phyloP scores from a whole-genome alignment of 23 tunicate genomes.

The Ciona savignyi region DNA sequence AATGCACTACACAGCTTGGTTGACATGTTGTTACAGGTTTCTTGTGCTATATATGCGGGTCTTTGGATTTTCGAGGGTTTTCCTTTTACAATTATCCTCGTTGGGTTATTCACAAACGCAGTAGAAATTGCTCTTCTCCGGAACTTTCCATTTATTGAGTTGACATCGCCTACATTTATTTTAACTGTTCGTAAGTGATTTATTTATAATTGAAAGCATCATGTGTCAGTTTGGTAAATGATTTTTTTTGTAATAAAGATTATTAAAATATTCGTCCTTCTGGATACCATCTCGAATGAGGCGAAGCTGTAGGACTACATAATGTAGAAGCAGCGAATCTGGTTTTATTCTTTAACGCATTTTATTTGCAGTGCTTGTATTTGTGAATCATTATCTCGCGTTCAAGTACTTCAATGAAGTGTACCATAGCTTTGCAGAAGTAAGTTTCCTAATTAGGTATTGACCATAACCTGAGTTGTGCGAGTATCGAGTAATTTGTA shows the following conservation, averaged over 20 bases:
- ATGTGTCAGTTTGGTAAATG: too few species aligned
- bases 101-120: constrained; percentile 84
- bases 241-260: too few species aligned
- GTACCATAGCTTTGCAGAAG: constrained; percentile 82
- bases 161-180: constrained; percentile 77
- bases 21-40: constrained; percentile 28
- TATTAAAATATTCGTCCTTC: too few species aligned
- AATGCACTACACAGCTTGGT: not conserved
- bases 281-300: too few species aligned
- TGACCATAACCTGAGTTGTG: too few species aligned
- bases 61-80: constrained; percentile 92
- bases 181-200: constrained; percentile 57
- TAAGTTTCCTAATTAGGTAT: too few species aligned
- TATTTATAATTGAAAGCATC: not conserved
- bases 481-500: not conserved
- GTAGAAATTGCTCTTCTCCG: constrained; percentile 67
- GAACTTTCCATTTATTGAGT: constrained; percentile 91
- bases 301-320: too few species aligned
- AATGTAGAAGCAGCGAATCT: not conserved
- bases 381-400: constrained; percentile 88
- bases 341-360: not conserved
- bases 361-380: constrained; percentile 56
- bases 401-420: constrained; percentile 83
- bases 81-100: constrained; percentile 64
- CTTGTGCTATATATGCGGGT: constrained; percentile 67